These are phyloP conservation scores for Gymnodraco acuticeps DNA, from an alignment of 2,797 vertebrate species.

Conservation along the genomic window DNA sequence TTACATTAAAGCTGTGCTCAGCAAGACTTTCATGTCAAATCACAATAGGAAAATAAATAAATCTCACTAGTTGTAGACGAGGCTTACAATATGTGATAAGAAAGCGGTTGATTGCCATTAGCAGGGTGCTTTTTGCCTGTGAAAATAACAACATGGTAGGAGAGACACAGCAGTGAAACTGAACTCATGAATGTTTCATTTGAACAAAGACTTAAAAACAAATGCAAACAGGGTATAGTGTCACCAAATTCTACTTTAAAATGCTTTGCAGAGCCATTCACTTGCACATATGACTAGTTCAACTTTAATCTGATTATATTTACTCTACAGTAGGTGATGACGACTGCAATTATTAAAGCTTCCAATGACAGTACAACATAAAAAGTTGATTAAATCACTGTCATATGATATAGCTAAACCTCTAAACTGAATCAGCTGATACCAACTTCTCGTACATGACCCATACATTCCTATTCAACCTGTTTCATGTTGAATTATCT, in stretches of 20 bases:
- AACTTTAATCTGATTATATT: not conserved
- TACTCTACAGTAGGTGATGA: not conserved
- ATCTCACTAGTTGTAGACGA: too few species aligned
- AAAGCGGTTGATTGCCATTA: not conserved
- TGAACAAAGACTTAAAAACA: not conserved
- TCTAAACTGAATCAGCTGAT: not conserved
- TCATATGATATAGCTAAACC: too few species aligned
- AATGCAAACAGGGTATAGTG: too few species aligned
- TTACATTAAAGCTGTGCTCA: too few species aligned
- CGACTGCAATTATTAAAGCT: too few species aligned
- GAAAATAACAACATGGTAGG: not conserved
- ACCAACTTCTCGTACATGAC: not conserved
- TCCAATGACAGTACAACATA: not conserved
- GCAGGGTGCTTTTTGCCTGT: too few species aligned
- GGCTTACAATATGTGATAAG: not conserved
- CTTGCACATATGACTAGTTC: not conserved
- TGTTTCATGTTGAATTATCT: slow-evolving; percentile 20
- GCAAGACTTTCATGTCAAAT: too few species aligned
- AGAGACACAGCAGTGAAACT: too few species aligned
- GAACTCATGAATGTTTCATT: not conserved
- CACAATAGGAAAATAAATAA: too few species aligned
- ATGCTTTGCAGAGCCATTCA: too few species aligned
- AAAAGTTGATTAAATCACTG: too few species aligned
- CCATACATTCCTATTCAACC: slow-evolving; percentile 27
- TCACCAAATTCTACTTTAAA: too few species aligned